Percentiles rank a stretch among this genome's conserved stretches.
phyloP scores from a whole-genome alignment of 1,140 invertebrate genomes.

The Diabrotica virgifera region DNA sequence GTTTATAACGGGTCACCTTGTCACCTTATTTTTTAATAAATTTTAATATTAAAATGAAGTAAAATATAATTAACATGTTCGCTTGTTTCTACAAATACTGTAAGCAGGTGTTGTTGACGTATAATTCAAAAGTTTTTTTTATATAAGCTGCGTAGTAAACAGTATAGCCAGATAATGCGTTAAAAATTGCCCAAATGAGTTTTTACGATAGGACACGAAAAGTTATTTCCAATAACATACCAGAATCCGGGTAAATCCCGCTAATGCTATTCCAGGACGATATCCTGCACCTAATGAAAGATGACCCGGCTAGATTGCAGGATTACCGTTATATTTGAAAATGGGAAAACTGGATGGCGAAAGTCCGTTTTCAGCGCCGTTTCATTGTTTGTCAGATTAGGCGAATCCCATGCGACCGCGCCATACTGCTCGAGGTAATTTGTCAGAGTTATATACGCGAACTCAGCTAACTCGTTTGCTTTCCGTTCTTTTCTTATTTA shows the following conservation, averaged over 20 bases:
- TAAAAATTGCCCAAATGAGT: not conserved
- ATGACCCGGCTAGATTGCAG: conserved; percentile 32
- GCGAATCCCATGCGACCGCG: conserved; percentile 22
- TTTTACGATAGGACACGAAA: conserved; percentile 1
- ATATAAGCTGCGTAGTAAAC: too few species aligned
- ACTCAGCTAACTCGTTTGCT: conserved; percentile 10
- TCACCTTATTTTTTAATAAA: too few species aligned
- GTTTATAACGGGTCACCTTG: too few species aligned
- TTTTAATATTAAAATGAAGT: too few species aligned
- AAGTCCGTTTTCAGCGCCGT: conserved; percentile 31
- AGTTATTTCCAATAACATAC: conserved; percentile 20
- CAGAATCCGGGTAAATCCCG: conserved; percentile 17
- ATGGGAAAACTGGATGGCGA: conserved; percentile 26
- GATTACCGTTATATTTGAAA: conserved; percentile 27
- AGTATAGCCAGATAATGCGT: too few species aligned
- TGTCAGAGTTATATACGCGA: conserved; percentile 28
- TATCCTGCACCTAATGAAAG: conserved; percentile 24
- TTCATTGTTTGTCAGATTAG: conserved; percentile 36
- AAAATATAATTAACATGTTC: too few species aligned
- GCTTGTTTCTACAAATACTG: too few species aligned
- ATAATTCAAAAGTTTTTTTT: too few species aligned
- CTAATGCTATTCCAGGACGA: conserved; percentile 22
- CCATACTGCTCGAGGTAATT: conserved; percentile 24
- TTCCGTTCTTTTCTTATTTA: not conserved
- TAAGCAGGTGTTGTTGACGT: too few species aligned